Conservation (phyloP, 1,140 invertebrate genomes). For the Drosophila kurseongensis region DNA sequence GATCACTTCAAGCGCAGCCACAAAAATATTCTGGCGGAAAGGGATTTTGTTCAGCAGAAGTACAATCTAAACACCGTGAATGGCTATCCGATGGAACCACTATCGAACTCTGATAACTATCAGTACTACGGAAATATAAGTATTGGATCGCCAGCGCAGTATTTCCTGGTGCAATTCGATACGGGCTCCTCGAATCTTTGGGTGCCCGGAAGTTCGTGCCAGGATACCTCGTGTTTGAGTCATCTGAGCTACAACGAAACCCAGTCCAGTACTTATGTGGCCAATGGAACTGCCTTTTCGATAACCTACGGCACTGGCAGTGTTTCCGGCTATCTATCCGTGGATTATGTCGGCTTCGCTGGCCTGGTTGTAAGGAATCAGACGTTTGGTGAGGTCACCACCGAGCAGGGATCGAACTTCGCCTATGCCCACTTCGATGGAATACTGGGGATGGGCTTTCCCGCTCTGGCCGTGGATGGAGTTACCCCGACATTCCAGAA, state of each 20-base stretch:
- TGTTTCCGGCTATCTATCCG: slow-evolving; percentile 96
- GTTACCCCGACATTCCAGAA: slow-evolving; percentile 97
- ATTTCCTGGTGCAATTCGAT: slow-evolving; percentile 98
- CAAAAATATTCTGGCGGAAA: slow-evolving; percentile 5
- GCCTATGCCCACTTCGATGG: slow-evolving; percentile 98
- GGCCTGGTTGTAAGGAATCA: slow-evolving; percentile 90
- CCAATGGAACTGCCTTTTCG: slow-evolving; percentile 95
- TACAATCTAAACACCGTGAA: slow-evolving; percentile 8
- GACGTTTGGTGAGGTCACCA: slow-evolving; percentile 99
- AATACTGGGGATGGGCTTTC: slow-evolving; percentile 96
- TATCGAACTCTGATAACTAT: slow-evolving; percentile 85
- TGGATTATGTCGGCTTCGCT: slow-evolving; percentile 91
- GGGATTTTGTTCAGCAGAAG: slow-evolving; percentile 8
- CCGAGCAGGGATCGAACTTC: slow-evolving; percentile 94
- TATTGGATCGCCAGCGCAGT: slow-evolving; percentile 96
- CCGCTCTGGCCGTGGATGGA: slow-evolving; percentile 93
- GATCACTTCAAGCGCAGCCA: slow-evolving; percentile 9
- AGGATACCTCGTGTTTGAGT: slow-evolving; percentile 90
- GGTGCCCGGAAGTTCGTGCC: slow-evolving; percentile 97
- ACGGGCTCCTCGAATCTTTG: slow-evolving; percentile 99
- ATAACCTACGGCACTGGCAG: slow-evolving; percentile 98
- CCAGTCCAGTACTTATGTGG: slow-evolving; percentile 92
- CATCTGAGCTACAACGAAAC: slow-evolving; percentile 95
- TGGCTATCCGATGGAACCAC: slow-evolving; percentile 12
- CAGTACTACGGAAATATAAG: slow-evolving; percentile 98